Conservation (phyloP, 2,113 vertebrate genomes). For the Sceloporus tristichus region DNA sequence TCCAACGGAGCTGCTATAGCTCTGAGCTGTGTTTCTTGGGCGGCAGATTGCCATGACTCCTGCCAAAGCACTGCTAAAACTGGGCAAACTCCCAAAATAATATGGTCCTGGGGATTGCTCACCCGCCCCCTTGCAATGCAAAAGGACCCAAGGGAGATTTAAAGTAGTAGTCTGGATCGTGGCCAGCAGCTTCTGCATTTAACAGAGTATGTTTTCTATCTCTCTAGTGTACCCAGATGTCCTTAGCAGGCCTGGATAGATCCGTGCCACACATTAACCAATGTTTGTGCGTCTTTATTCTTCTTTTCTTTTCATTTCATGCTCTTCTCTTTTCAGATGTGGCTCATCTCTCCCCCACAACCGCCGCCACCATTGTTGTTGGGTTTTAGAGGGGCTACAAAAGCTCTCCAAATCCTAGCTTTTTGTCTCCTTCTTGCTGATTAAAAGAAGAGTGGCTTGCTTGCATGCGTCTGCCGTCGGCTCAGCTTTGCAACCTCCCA, state of each 20-base stretch:
- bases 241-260: neutral
- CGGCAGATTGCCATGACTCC: neutral
- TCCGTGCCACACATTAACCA: neutral
- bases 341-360: neutral
- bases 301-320: neutral
- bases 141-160: neutral
- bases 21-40: neutral
- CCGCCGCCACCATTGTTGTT: neutral
- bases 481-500: neutral
- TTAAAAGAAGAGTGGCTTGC: neutral
- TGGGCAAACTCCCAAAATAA: neutral
- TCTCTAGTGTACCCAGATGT: no score
- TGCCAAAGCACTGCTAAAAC: neutral
- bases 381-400: neutral
- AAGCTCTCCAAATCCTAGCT: neutral
- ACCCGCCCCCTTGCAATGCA: no score
- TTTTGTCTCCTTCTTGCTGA: conserved; percentile 24
- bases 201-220: neutral
- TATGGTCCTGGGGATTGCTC: neutral
- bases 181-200: neutral
- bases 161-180: neutral
- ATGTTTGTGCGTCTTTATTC: no score
- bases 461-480: neutral
- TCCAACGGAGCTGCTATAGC: neutral
- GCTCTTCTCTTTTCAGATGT: neutral